These are phyloP conservation scores for Acanthochromis polyacanthus DNA, from an alignment of 2,113 vertebrate genomes.

Conservation along the genomic window DNA sequence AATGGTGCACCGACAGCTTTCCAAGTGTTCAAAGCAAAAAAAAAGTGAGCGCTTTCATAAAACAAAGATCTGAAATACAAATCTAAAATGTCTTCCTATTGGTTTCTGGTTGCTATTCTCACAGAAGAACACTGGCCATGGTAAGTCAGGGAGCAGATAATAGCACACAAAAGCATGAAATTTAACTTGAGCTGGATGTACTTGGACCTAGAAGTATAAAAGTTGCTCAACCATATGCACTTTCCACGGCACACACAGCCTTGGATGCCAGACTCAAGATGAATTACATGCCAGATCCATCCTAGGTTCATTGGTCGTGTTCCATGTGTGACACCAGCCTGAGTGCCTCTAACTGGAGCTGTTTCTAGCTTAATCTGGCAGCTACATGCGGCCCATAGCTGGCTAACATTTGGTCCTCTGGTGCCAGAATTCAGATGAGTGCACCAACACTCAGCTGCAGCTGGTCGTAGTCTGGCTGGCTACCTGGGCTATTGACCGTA, in stretches of 20 bases:
- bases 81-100: too few relatives aligned
- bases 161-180: background rate
- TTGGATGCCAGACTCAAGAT: constrained; percentile 21
- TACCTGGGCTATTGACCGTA: constrained; percentile 17
- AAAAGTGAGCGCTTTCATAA: too few relatives aligned
- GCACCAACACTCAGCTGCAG: constrained; percentile 22
- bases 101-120: too few relatives aligned
- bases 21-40: too few relatives aligned
- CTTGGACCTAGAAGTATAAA: too few relatives aligned
- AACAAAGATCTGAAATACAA: too few relatives aligned
- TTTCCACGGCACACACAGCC: background rate
- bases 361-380: constrained; percentile 40
- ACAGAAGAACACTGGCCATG: too few relatives aligned
- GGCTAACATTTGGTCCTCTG: constrained; percentile 14
- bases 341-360: constrained; percentile 30
- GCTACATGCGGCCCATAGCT: background rate
- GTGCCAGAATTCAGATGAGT: constrained; percentile 39
- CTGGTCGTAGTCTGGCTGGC: constrained; percentile 8
- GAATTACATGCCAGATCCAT: constrained; percentile 3
- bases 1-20: too few relatives aligned
- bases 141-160: background rate
- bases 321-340: constrained; percentile 50
- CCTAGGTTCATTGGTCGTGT: constrained; percentile 18
- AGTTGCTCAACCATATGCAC: background rate
- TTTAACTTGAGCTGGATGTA: background rate